Evolutionary conservation across 2,888 invertebrate species (phyloP).

Genomic region (Brassicogethes aeneus): DNA sequence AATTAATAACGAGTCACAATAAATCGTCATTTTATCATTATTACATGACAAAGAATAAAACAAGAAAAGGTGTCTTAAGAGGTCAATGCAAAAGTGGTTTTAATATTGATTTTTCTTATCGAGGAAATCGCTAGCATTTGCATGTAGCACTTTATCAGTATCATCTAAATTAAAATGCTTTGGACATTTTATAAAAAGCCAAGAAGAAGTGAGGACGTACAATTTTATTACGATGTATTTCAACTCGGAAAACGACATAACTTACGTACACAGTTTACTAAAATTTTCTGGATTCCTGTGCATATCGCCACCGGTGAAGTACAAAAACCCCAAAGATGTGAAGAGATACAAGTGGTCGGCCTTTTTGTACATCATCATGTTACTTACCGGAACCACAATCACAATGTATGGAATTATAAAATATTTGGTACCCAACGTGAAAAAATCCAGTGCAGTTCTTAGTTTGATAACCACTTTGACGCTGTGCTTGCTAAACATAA

Average conservation of each 20-base stretch:
- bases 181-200: too few relatives aligned
- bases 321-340: constrained; percentile 6
- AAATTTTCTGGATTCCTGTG: constrained; percentile 11
- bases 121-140: too few relatives aligned
- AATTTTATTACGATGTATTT: constrained; percentile 1
- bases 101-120: too few relatives aligned
- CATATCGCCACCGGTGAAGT: constrained; percentile 10
- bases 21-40: too few relatives aligned
- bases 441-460: constrained; percentile 7
- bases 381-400: constrained; percentile 6
- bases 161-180: too few relatives aligned
- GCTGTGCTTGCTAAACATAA: constrained; percentile 5
- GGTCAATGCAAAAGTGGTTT: too few relatives aligned
- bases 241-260: constrained; percentile 7
- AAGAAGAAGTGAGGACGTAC: too few relatives aligned
- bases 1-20: too few relatives aligned
- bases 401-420: constrained; percentile 9
- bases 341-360: constrained; percentile 9
- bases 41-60: too few relatives aligned
- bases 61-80: too few relatives aligned
- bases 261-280: constrained; percentile 9
- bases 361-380: constrained; percentile 5
- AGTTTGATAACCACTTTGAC: constrained; percentile 8
- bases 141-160: too few relatives aligned
- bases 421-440: constrained; percentile 7